Percentiles rank a stretch among this genome's conserved stretches.
phyloP scores from a whole-genome alignment of 2,888 invertebrate genomes.

The Odontomyia ornata region DNA sequence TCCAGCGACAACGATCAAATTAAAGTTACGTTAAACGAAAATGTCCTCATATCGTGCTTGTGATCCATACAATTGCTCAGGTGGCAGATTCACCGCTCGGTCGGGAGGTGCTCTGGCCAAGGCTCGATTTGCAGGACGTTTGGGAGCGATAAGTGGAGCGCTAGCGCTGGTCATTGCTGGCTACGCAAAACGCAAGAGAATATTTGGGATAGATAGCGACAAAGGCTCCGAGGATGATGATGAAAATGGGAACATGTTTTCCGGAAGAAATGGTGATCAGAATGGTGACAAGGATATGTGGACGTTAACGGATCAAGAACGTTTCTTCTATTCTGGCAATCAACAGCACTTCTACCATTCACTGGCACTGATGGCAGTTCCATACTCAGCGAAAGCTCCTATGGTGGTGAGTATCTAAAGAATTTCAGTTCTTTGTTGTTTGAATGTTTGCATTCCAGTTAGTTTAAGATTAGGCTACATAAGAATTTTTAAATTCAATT shows the following conservation, averaged over 20 bases:
- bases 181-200: conserved; percentile 17
- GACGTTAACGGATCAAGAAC: conserved; percentile 1
- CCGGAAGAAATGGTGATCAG: neutral
- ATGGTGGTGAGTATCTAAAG: conserved; percentile 28
- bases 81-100: neutral
- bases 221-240: neutral
- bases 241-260: neutral
- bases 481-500: neutral
- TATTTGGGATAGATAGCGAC: neutral
- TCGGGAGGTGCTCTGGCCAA: neutral
- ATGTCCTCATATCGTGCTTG: conserved; percentile 16
- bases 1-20: neutral
- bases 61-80: conserved; percentile 33
- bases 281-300: neutral
- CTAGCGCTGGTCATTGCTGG: conserved; percentile 13
- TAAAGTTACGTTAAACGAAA: neutral
- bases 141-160: conserved; percentile 35
- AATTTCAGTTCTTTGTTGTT: neutral
- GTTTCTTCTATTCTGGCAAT: conserved; percentile 17
- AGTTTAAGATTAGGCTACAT: neutral
- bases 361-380: conserved; percentile 28
- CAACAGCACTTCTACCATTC: conserved; percentile 39
- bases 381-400: conserved; percentile 2
- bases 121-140: conserved; percentile 2
- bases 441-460: neutral